These are phyloP conservation scores for Melospiza melodia DNA, from an alignment of 2,113 vertebrate genomes.

Conservation along the genomic window DNA sequence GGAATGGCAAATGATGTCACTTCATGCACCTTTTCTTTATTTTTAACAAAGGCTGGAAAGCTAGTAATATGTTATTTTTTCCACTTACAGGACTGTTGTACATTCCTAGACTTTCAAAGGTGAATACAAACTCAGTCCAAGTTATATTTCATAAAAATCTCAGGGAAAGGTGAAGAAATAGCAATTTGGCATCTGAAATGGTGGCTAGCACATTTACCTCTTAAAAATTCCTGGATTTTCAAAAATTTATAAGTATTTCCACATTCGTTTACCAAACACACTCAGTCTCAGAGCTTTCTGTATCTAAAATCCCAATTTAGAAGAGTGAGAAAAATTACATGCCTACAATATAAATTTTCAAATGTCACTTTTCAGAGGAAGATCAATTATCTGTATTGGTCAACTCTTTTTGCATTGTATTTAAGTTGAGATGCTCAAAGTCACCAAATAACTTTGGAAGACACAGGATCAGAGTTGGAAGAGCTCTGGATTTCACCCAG, in stretches of 20 bases:
- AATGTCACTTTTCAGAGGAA: background rate
- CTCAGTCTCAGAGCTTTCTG: background rate
- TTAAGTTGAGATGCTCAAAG: background rate
- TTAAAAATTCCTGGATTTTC: background rate
- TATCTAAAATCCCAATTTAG: background rate
- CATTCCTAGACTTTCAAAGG: background rate
- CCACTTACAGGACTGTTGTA: background rate
- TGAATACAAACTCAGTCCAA: background rate
- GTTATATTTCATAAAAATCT: background rate
- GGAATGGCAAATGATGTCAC: background rate
- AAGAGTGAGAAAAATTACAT: background rate
- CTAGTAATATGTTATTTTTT: background rate
- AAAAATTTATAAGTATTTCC: background rate
- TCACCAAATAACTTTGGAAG: background rate
- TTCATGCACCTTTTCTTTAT: background rate
- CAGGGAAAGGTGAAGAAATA: background rate
- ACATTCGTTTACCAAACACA: background rate
- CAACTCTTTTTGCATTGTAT: background rate
- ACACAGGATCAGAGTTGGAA: background rate
- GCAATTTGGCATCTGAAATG: background rate
- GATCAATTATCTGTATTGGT: background rate
- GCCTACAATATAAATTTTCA: background rate
- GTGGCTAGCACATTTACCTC: background rate
- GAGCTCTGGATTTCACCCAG: background rate
- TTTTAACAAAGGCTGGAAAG: background rate